phyloP scores from a whole-genome alignment of 2,797 vertebrate species.

The Neostethus bicornis region DNA sequence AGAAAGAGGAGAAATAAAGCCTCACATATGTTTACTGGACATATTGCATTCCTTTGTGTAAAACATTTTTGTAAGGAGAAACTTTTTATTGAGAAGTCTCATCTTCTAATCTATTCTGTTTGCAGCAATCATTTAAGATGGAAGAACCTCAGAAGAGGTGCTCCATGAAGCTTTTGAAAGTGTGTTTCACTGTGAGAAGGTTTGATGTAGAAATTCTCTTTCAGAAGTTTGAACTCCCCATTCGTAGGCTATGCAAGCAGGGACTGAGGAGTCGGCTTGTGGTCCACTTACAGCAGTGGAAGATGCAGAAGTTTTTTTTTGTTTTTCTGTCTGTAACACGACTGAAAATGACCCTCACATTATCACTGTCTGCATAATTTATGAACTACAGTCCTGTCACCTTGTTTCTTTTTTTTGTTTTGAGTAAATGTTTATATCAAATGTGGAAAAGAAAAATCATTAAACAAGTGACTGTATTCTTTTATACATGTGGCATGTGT shows the following conservation, averaged over 20 bases:
- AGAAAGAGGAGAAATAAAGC: constrained; percentile 36
- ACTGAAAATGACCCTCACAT: constrained; percentile 49
- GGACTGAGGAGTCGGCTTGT: constrained; percentile 67
- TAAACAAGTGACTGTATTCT: constrained; percentile 80
- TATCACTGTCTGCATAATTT: constrained; percentile 54
- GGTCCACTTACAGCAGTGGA: constrained; percentile 55
- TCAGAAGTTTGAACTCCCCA: constrained; percentile 45
- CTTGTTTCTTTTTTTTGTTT: constrained; percentile 27
- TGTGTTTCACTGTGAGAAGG: constrained; percentile 34
- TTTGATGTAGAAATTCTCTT: constrained; percentile 39
- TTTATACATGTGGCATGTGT: constrained; percentile 88
- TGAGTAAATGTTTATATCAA: constrained; percentile 83
- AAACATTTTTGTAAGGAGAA: constrained; percentile 69
- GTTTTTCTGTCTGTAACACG: constrained; percentile 46
- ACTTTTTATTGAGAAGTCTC: constrained; percentile 70
- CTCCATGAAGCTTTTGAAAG: constrained; percentile 53
- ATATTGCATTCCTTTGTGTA: constrained; percentile 72
- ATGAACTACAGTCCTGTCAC: constrained; percentile 59
- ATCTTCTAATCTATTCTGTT: constrained; percentile 49
- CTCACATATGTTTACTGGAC: constrained; percentile 75
- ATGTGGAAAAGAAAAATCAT: constrained; percentile 68
- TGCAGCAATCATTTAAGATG: constrained; percentile 56
- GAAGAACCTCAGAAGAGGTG: constrained; percentile 45
- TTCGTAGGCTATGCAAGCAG: constrained; percentile 68
- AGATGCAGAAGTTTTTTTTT: constrained; percentile 63